Evolutionary conservation across 2,888 invertebrate genomes (phyloP).

Genomic region (Lochmaea crataegi): DNA sequence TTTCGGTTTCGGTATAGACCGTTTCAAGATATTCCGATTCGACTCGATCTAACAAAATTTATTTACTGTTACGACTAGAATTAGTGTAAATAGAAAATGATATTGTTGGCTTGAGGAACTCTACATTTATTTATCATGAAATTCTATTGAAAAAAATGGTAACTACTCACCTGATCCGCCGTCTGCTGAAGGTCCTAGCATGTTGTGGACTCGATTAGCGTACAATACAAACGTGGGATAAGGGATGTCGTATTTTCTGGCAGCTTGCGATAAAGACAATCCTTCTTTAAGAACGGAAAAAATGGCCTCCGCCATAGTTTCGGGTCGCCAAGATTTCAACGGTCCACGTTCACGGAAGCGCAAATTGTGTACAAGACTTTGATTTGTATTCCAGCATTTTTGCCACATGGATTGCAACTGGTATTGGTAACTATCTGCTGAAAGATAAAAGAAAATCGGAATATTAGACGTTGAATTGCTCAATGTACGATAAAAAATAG

Average conservation of each 20-base stretch:
- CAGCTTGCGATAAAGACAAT: conserved; percentile 88
- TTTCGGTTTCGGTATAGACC: too few species aligned
- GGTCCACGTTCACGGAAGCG: conserved; percentile 93
- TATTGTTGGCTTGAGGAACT: too few species aligned
- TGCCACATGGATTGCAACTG: conserved; percentile 96
- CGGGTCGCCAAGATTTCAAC: conserved; percentile 92
- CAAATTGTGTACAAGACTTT: conserved; percentile 89
- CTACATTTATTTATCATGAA: too few species aligned
- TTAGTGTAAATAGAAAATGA: too few species aligned
- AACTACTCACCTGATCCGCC: conserved; percentile 83
- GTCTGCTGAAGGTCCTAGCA: conserved; percentile 92
- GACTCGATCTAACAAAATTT: too few species aligned
- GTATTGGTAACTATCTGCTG: conserved; percentile 95
- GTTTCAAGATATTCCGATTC: too few species aligned
- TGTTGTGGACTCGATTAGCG: conserved; percentile 92
- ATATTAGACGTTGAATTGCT: conserved; percentile 17
- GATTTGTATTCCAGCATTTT: conserved; percentile 95
- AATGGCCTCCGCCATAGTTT: conserved; percentile 95
- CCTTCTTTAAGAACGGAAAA: conserved; percentile 93
- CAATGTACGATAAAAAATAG: not conserved
- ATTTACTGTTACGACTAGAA: too few species aligned
- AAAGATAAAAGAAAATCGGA: conserved; percentile 56
- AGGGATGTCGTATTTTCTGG: conserved; percentile 93
- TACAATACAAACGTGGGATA: conserved; percentile 94
- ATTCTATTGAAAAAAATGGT: too few species aligned